A percentile compares a stretch with the other conserved stretches of the same genome.
These are phyloP conservation scores for Australoheros facetus DNA, from an alignment of 2,797 vertebrate species.

Conservation along the genomic window DNA sequence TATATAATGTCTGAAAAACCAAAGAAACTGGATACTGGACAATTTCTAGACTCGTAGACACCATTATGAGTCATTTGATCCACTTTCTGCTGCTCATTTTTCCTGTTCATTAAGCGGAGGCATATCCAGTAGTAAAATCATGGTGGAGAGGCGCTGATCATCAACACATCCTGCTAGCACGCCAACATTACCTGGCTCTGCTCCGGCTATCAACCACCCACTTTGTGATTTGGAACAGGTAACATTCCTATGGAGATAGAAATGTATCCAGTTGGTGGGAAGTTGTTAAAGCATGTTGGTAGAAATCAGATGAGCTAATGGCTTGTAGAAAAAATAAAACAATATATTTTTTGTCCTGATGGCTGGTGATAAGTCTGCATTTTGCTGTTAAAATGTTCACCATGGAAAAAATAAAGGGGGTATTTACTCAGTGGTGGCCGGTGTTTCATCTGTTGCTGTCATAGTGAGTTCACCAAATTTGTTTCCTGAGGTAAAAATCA, in stretches of 20 bases:
- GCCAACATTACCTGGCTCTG: slow-evolving; percentile 46
- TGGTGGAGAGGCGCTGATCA: slow-evolving; percentile 33
- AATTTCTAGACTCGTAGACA: neutral
- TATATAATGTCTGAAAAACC: neutral
- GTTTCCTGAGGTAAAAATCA: no score
- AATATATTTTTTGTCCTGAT: neutral
- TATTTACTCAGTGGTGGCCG: no score
- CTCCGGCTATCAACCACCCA: slow-evolving; percentile 40
- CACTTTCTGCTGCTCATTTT: slow-evolving; percentile 30
- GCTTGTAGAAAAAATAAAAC: neutral
- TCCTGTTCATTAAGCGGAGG: neutral
- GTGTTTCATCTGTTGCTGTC: no score
- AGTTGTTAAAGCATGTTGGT: slow-evolving; percentile 28
- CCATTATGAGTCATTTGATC: neutral
- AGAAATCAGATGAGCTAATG: slow-evolving; percentile 25
- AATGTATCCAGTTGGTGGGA: slow-evolving; percentile 37
- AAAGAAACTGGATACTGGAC: neutral
- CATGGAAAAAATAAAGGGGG: neutral
- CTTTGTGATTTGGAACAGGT: slow-evolving; percentile 36
- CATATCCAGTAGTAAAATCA: slow-evolving; percentile 25
- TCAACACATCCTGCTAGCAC: slow-evolving; percentile 20
- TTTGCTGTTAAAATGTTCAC: neutral
- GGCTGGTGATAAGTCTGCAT: neutral
- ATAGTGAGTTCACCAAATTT: no score
- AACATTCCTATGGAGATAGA: slow-evolving; percentile 33